Conservation (phyloP, 2,797 vertebrate species). For the Acomys russatus region DNA sequence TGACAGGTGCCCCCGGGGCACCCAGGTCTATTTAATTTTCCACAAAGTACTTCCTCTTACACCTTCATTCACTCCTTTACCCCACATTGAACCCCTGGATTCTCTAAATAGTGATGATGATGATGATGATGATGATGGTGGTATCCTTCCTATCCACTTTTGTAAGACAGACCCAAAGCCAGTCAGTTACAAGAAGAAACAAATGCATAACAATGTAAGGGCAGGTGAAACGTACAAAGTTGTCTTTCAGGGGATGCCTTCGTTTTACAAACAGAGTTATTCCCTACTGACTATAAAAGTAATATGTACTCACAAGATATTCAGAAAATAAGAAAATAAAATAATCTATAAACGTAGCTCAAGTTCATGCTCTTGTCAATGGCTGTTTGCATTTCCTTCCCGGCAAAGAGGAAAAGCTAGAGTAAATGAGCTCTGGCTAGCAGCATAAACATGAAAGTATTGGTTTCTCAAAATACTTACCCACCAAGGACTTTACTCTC, state of each 20-base stretch:
- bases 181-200: not conserved
- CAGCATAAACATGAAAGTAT: constrained; percentile 26
- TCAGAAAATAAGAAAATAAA: constrained; percentile 70
- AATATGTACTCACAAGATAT: constrained; percentile 54
- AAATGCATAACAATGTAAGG: not conserved
- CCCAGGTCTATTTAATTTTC: not conserved
- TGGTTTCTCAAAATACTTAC: not conserved
- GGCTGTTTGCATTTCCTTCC: constrained; percentile 33
- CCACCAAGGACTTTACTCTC: not conserved
- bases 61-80: not conserved
- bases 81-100: not conserved
- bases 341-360: constrained; percentile 22
- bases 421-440: constrained; percentile 34
- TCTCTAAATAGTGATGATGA: not conserved
- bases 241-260: not conserved
- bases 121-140: not conserved
- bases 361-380: constrained; percentile 19
- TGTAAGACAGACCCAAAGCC: not conserved
- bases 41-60: not conserved
- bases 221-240: constrained; percentile 4
- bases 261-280: constrained; percentile 27
- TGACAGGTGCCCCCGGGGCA: not conserved
- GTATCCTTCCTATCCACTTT: not conserved
- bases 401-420: not conserved
- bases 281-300: constrained; percentile 38